Conservation (phyloP, 1,140 invertebrate genomes). For the Lucilia sericata region DNA sequence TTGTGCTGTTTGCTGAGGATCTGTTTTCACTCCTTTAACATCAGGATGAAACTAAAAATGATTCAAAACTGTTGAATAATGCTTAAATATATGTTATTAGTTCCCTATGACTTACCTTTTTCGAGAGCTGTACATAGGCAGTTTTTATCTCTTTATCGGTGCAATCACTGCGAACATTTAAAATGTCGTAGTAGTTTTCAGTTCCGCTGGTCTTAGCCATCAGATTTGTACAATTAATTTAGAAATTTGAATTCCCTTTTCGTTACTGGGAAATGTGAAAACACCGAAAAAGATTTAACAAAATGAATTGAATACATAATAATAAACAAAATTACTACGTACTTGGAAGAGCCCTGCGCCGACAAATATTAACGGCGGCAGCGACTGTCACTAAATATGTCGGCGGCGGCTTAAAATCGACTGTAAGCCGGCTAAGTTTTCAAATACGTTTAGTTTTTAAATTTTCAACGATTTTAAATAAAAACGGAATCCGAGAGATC, state of each 20-base stretch:
- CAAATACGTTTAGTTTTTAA: no score
- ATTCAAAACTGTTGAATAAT: neutral
- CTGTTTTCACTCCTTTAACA: conserved; percentile 70
- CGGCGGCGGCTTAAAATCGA: no score
- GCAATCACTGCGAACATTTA: conserved; percentile 70
- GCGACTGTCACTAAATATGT: no score
- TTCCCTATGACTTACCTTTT: conserved; percentile 64
- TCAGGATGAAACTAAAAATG: conserved; percentile 72
- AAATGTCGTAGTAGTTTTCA: conserved; percentile 71
- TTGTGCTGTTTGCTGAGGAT: conserved; percentile 67
- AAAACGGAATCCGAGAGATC: no score
- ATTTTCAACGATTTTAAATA: no score
- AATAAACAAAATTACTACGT: neutral
- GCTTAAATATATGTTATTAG: neutral
- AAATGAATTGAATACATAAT: neutral
- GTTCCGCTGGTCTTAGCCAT: conserved; percentile 36
- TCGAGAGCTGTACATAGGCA: conserved; percentile 72
- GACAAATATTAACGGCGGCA: no score
- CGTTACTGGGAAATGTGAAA: neutral
- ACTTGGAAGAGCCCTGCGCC: no score
- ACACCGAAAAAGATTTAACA: neutral
- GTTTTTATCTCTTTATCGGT: conserved; percentile 71
- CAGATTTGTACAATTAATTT: neutral
- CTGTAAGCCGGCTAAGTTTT: no score
- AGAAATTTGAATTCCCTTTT: neutral